These are phyloP conservation scores for Oreochromis tanganicae DNA, from an alignment of 2,113 vertebrate species.

Conservation along the genomic window DNA sequence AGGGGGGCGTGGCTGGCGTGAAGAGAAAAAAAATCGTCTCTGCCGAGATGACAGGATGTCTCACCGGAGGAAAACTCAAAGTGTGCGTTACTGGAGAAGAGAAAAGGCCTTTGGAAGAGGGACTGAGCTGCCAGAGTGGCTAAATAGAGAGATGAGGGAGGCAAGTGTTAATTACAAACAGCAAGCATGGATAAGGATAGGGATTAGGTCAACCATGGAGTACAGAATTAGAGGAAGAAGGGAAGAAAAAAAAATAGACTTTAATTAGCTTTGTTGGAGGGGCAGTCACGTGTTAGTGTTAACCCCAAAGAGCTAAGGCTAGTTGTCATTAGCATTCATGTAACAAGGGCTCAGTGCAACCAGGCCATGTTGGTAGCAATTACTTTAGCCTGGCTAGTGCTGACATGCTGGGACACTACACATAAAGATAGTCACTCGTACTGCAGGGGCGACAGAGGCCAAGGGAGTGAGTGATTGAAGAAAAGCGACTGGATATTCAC, in stretches of 20 bases:
- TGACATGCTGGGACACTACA: conserved; percentile 51
- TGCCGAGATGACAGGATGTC: conserved; percentile 34
- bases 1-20: not conserved
- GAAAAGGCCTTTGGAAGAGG: conserved; percentile 7
- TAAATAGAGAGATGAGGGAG: conserved; percentile 64
- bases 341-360: conserved; percentile 34
- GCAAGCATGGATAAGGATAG: conserved; percentile 61
- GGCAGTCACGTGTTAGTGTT: conserved; percentile 41
- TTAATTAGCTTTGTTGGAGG: conserved; percentile 69
- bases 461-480: conserved; percentile 60
- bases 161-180: conserved; percentile 77
- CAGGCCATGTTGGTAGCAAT: conserved; percentile 56
- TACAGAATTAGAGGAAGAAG: conserved; percentile 54
- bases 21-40: conserved; percentile 20
- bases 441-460: conserved; percentile 46
- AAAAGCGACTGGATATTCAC: conserved; percentile 59
- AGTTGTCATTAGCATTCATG: conserved; percentile 62
- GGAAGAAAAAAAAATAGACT: conserved; percentile 15
- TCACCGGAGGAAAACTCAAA: conserved; percentile 31
- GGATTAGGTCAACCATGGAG: conserved; percentile 70
- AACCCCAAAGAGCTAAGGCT: conserved; percentile 44
- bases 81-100: conserved; percentile 20
- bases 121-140: conserved; percentile 51
- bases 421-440: conserved; percentile 49
- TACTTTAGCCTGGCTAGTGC: conserved; percentile 48